Percentiles rank a stretch among this genome's conserved stretches.
Evolutionary conservation across 2,797 vertebrate species (phyloP).

Genomic region (Simalia tracyae): DNA sequence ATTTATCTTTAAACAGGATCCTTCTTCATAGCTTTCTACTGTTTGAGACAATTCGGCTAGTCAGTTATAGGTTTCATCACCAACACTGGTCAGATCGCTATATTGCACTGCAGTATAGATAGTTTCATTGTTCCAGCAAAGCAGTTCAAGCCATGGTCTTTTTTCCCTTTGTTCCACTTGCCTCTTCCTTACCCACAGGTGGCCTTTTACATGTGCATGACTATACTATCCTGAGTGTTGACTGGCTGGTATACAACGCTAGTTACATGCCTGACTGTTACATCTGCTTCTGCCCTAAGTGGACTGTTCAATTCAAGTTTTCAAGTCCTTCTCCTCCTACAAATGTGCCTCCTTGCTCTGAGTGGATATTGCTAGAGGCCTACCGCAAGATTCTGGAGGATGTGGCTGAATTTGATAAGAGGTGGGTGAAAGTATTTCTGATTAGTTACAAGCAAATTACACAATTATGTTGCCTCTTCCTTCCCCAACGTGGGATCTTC

Average conservation of each 20-base stretch:
- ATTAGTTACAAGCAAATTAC: not conserved
- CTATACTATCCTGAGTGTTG: slow-evolving; percentile 75
- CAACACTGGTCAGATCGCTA: not conserved
- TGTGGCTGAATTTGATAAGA: slow-evolving; percentile 79
- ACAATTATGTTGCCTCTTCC: not conserved
- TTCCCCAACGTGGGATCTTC: not conserved
- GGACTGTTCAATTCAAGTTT: slow-evolving; percentile 78
- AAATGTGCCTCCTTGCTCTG: slow-evolving; percentile 67
- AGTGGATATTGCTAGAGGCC: slow-evolving; percentile 80
- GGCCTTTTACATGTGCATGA: slow-evolving; percentile 87
- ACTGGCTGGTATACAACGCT: slow-evolving; percentile 86
- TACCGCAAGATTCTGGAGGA: slow-evolving; percentile 73
- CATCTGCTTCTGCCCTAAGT: slow-evolving; percentile 74
- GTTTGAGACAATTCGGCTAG: not conserved
- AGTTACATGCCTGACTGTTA: slow-evolving; percentile 86
- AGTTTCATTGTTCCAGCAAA: not conserved
- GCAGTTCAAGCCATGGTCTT: not conserved
- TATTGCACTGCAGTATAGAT: not conserved
- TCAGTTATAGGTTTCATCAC: not conserved
- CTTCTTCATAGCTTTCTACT: not conserved
- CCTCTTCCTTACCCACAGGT: slow-evolving; percentile 66
- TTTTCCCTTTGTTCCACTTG: rapidly evolving
- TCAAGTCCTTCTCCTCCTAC: slow-evolving; percentile 66
- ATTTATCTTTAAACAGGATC: not conserved
- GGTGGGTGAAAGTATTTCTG: slow-evolving; percentile 65